Base-by-base conservation (phyloP, 1,140 invertebrate genomes). In the Drosophila punjabiensis region DNA sequence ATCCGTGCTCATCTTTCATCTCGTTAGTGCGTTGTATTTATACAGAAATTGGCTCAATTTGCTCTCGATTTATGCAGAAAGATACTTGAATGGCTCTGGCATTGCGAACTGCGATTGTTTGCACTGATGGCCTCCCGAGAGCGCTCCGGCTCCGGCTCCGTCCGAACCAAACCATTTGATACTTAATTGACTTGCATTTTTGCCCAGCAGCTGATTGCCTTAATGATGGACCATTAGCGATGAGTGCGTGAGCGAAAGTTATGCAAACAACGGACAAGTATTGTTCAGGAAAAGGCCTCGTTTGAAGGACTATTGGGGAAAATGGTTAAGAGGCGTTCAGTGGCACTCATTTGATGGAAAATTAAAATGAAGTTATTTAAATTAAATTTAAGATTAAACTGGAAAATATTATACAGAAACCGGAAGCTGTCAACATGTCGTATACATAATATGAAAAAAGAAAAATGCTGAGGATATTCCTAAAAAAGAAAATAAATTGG, bases 11-110 rank as follows among this genome's bases (percentile, higher is more conserved):
- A 71, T 84, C 81, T 70, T 53, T 89, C 81, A 89, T 90, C 86
- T 90, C 86, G 86, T 91, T 89, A 91, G 82, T 89, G 76, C 74
- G 79, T 85, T 48, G 81, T 89, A 90, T 89, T 89, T 89, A 89
- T 89, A 76, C 76, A 82, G 79, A 79, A 90, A 90, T 89, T 89
- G 86, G 86, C 86, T 90, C 86, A 90, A 89, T 89, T 89, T 89
- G 82, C 82, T 70, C 76, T 82, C 86, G 86, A 89, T 89, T 89
- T 89, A 90, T 90, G 87, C 86, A 80, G 86, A 71, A 58, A 88
- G 73, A 85, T 81, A 69, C 85, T 89, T 85, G 69, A 89, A 81
- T 82, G 76, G 82, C 86, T 73, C 55, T 65, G 32, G 20, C n/a
- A 13, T 43, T 67, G 52, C 78, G 48, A 53, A 56, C 55, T 90